Base-by-base conservation (phyloP, 2,888 invertebrate genomes). In the Apoderus coryli region DNA sequence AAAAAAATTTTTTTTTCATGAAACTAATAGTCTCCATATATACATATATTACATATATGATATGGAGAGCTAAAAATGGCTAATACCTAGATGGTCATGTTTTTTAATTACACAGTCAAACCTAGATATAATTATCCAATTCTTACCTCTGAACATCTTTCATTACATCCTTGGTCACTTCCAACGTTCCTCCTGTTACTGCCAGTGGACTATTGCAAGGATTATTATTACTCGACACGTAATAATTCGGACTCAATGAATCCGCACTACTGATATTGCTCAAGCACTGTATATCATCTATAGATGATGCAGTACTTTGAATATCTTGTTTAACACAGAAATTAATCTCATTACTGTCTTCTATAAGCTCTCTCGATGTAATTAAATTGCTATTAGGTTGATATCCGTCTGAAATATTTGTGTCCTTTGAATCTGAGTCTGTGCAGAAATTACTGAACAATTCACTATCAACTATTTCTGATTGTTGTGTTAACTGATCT, bases 61-160 rank as follows among this genome's bases (percentile, higher is more conserved):
- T n/a, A n/a, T n/a, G n/a, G n/a, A n/a, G n/a, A n/a, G n/a, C n/a
- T n/a, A n/a, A n/a, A n/a, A n/a, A n/a, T n/a, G n/a, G n/a, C n/a
- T n/a, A n/a, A n/a, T n/a, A n/a, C n/a, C n/a, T n/a, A n/a, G n/a
- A n/a, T n/a, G n/a, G n/a, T n/a, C n/a, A n/a, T n/a, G n/a, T n/a
- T n/a, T n/a, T n/a, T n/a, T n/a, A n/a, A n/a, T n/a, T n/a, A n/a
- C n/a, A n/a, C n/a, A n/a, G n/a, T n/a, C n/a, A n/a, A n/a, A n/a
- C n/a, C n/a, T n/a, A n/a, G n/a, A n/a, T n/a, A n/a, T n/a, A n/a
- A n/a, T n/a, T n/a, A n/a, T n/a, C n/a, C n/a, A n/a, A n/a, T n/a
- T n/a, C 16, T 44, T 42, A 75, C 75, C 73, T 69, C 49, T 73
- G 72, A 7, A 75, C 72, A 48, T 76, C 75, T 44, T 73, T 69